Evolutionary conservation across 2,888 invertebrate species (phyloP), one percentile per base, ranked within the genome.

Genomic region (Agrypnus murinus): DNA sequence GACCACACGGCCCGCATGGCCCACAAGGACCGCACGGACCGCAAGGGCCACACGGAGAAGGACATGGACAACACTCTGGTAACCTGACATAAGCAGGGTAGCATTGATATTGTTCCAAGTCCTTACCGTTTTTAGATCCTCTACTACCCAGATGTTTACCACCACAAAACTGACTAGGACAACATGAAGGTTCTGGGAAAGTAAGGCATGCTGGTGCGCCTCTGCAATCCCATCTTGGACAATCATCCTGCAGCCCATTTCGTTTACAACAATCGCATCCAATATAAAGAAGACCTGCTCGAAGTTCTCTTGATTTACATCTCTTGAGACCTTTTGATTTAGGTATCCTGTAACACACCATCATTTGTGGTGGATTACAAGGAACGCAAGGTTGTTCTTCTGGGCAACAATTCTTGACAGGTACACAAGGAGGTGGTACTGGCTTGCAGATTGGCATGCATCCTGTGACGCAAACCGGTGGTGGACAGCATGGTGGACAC

Each of bases 171-270:
- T 87, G 87, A 70, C 87, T 88, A 2, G 89, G 89, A 15, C 87
- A 86, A 77, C 90, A 90, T 43, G 86, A 71, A 0, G 90, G 87
- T 78, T 89, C 89, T 0, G 90, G 89, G 75, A 87, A 81, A 15
- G 85, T 84, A 50, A 88, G 78, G 76, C 90, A 90, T 4, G 87
- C 76, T 0, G 88, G 88, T 71, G 87, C 86, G 7, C 88, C 89
- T 59, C 87, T 87, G 75, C 89, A 88, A 32, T 87, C 87, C 1
- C 87, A 87, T 34, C 89, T 86, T 32, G 88, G 87, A 79, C 90
- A 90, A 71, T 88, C 87, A 77, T 90, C 89, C 79, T 90, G 90
- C 34, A 90, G 84, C 17, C 90, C 90, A 76, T 90, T 89, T 66
- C 89, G 87, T 75, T 88, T 89, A 69, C 88, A 87, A 79, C 90